Evolutionary conservation across 2,797 vertebrate genomes (phyloP).

Genomic region (Agapornis canus): DNA sequence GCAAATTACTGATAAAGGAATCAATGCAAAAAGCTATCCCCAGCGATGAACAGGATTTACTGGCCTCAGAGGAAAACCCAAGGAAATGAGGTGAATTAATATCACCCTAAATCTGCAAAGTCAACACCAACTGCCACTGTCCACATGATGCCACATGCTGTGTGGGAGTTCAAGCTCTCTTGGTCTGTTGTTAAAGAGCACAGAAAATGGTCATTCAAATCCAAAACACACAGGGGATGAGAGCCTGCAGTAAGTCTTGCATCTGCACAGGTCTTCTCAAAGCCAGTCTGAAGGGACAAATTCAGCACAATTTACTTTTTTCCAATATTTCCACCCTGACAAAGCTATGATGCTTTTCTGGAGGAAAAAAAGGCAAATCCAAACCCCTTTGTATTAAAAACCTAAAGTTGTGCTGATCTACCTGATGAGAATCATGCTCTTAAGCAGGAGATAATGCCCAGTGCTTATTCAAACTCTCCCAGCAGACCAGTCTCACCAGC

Average conservation of each 20-base stretch:
- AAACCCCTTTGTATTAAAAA: not conserved
- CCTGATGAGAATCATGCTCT: not conserved
- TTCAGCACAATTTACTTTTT: not conserved
- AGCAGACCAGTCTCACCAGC: not conserved
- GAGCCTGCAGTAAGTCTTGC: not conserved
- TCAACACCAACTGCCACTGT: not conserved
- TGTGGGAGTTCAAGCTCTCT: not conserved
- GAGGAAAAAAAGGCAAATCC: not conserved
- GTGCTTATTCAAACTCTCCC: not conserved
- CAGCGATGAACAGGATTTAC: not conserved
- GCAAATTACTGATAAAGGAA: not conserved
- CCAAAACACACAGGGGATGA: not conserved
- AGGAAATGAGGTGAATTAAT: not conserved
- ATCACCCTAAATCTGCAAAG: not conserved
- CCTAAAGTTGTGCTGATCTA: not conserved
- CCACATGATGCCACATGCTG: not conserved
- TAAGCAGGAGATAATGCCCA: not conserved
- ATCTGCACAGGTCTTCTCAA: not conserved
- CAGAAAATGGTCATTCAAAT: not conserved
- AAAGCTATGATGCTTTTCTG: not conserved
- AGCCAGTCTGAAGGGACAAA: not conserved
- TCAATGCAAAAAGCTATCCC: not conserved
- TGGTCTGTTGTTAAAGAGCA: not conserved
- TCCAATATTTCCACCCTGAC: not conserved
- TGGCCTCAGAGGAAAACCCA: not conserved